Conservation (phyloP, 2,797 vertebrate genomes). For the Numenius phaeopus region DNA sequence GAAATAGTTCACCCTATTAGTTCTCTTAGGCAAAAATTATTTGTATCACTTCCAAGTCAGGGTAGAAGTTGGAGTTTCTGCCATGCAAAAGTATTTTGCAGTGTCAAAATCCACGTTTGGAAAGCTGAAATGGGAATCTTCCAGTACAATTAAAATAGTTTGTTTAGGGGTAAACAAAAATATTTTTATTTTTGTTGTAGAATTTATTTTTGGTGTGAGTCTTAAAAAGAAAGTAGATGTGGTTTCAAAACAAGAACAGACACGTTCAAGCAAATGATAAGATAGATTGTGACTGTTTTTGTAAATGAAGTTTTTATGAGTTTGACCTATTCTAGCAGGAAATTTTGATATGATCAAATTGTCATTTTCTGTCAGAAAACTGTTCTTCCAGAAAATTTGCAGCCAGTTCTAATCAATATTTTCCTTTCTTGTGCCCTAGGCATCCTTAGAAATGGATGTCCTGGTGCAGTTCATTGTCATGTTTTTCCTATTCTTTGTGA, state of each 20-base stretch:
- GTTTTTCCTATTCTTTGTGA: not conserved
- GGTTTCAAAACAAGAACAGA: not conserved
- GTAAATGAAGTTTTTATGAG: not conserved
- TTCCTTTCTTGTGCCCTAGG: not conserved
- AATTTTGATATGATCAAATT: not conserved
- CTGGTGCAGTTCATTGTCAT: not conserved
- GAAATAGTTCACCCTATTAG: not conserved
- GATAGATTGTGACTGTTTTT: not conserved
- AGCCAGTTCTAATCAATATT: conserved; percentile 24
- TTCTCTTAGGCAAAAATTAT: not conserved
- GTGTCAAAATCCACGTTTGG: not conserved
- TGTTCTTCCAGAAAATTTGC: conserved; percentile 14
- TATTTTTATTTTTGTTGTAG: not conserved
- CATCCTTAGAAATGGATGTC: not conserved
- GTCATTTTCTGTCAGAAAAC: not conserved
- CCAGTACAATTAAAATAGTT: not conserved
- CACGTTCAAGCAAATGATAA: not conserved
- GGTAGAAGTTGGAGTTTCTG: not conserved
- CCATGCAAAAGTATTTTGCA: not conserved
- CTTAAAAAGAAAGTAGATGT: not conserved
- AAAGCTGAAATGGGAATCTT: not conserved
- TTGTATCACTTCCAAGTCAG: not conserved
- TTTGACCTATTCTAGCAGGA: not conserved
- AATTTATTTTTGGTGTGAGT: not conserved
- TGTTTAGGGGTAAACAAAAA: not conserved